phyloP scores from a whole-genome alignment of 2,113 vertebrate species.

The Eublepharis macularius region DNA sequence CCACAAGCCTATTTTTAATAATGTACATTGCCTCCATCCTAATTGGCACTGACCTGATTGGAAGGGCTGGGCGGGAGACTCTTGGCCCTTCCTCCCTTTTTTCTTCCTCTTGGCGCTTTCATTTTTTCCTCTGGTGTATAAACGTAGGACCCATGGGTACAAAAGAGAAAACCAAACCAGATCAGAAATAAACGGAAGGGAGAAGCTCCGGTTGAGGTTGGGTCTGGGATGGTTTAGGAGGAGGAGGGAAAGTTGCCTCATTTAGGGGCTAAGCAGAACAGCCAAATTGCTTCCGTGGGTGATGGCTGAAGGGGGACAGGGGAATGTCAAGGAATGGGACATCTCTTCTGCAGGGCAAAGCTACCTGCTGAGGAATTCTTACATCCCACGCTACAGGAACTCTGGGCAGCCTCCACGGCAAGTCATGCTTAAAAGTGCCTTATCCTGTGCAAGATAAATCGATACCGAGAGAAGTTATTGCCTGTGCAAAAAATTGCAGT shows the following conservation, averaged over 20 bases:
- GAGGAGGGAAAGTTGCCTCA: neutral
- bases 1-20: constrained; percentile 78
- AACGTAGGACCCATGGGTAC: constrained; percentile 63
- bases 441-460: neutral
- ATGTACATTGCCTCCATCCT: constrained; percentile 75
- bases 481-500: neutral
- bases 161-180: constrained; percentile 66
- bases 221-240: too few relatives aligned
- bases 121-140: constrained; percentile 61
- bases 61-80: constrained; percentile 69
- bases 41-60: constrained; percentile 80
- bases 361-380: neutral
- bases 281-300: neutral
- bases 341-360: neutral
- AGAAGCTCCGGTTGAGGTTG: neutral
- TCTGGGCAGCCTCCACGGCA: neutral
- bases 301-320: neutral
- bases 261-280: constrained; percentile 15
- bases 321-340: neutral
- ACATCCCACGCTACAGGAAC: neutral
- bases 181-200: constrained; percentile 45
- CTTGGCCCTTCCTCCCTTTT: constrained; percentile 69
- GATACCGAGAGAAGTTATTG: neutral
- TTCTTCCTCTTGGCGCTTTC: constrained; percentile 59
- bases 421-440: neutral